Base-by-base conservation (phyloP, 2,888 invertebrate species). In the Leucophenga maculata region DNA sequence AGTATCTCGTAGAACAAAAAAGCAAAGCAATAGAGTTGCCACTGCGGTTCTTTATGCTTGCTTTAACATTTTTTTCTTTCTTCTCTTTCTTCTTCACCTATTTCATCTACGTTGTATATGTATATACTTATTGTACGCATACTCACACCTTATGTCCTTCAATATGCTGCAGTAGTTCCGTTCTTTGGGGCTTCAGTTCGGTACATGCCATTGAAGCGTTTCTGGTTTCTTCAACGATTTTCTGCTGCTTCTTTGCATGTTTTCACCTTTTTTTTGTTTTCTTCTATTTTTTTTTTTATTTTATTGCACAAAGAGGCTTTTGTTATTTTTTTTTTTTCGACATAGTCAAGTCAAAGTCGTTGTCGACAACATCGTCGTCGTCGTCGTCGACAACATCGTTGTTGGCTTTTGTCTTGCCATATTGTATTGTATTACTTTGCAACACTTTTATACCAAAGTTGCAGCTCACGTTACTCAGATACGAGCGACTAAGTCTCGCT, bases 361-460 rank as follows among this genome's bases (percentile, higher is more conserved):
- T n/a, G n/a, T n/a, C n/a, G n/a, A n/a, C n/a, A n/a, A n/a, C n/a
- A n/a, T n/a, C n/a, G n/a, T n/a, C n/a, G n/a, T n/a, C n/a, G n/a
- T n/a, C n/a, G n/a, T n/a, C n/a, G n/a, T n/a, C n/a, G n/a, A n/a
- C n/a, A n/a, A n/a, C n/a, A n/a, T 66, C 52, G 50, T 31, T 32
- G 65, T 69, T 57, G 55, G 44, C 64, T 64, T 54, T 64, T 48
- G 67, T 67, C 22, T 59, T 68, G 57, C 62, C 54, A 44, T 67
- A 68, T 60, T 50, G 60, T 68, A 69, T 68, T 73, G 54, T 20
- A 67, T 64, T 60, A 26, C 65, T 69, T 57, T 69, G 20, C 71
- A 69, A 32, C 66, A 68, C 71, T 55, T 68, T 68, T 54, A 52
- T 60, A 69, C 65, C 67, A 44, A 55, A 31, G 67, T 32, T 50